These are phyloP conservation scores for Rosalia funebris DNA, from an alignment of 2,888 invertebrate species.

Conservation along the genomic window DNA sequence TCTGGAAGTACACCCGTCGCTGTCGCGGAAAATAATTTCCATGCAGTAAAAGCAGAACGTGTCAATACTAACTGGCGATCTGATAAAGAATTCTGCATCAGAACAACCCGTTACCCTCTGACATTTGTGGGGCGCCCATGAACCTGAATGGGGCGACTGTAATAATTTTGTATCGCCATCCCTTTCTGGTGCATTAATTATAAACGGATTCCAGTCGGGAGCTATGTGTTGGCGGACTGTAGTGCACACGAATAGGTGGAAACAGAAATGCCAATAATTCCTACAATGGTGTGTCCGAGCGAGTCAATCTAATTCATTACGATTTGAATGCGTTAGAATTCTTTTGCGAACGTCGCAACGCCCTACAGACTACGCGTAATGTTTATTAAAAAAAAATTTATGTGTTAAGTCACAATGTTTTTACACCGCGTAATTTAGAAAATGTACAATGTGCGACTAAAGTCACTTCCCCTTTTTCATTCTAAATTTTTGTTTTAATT, in stretches of 20 bases:
- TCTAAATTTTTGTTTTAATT: too few relatives aligned
- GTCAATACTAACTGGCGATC: not conserved
- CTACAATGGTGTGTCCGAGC: slow-evolving; percentile 9
- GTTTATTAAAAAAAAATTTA: too few relatives aligned
- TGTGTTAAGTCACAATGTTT: too few relatives aligned
- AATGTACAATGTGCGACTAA: too few relatives aligned
- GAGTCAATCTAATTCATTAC: slow-evolving; percentile 14
- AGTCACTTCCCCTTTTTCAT: too few relatives aligned
- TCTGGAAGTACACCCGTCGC: too few relatives aligned
- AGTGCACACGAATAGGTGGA: slow-evolving; percentile 18
- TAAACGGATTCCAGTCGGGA: slow-evolving; percentile 38
- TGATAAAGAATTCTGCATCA: slow-evolving; percentile 4
- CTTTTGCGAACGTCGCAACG: too few relatives aligned
- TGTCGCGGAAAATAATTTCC: too few relatives aligned
- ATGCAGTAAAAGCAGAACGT: too few relatives aligned
- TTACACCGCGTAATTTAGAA: too few relatives aligned
- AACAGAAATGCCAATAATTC: slow-evolving; percentile 25
- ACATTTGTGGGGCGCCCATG: not conserved
- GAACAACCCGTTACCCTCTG: slow-evolving; percentile 3
- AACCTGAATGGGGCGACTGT: slow-evolving; percentile 18
- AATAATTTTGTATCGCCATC: slow-evolving; percentile 13
- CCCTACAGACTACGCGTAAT: too few relatives aligned
- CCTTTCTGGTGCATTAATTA: slow-evolving; percentile 39
- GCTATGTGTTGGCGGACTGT: slow-evolving; percentile 11
- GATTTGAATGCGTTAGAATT: slow-evolving; percentile 2